These are phyloP conservation scores for Caenorhabditis sp. DNA, from an alignment of 2,888 invertebrate genomes.

Conservation along the genomic window DNA sequence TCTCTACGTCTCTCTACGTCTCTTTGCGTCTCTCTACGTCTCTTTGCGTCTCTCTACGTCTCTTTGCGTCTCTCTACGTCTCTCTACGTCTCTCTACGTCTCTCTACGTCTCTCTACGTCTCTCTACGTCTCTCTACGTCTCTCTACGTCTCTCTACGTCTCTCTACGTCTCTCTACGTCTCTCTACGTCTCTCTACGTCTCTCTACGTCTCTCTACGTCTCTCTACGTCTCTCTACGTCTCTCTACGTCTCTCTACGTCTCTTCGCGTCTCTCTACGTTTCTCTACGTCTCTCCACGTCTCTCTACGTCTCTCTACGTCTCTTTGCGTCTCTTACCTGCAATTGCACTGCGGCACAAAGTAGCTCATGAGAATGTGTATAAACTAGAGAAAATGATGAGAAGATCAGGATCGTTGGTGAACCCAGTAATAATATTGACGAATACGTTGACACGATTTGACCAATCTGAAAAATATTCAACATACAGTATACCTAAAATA, in stretches of 20 bases:
- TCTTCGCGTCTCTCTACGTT: constrained; percentile 3
- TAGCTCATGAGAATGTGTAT: constrained; percentile 48
- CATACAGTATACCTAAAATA: neutral
- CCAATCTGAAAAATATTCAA: constrained; percentile 37
- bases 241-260: neutral
- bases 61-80: neutral
- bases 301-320: neutral
- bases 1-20: neutral
- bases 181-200: too few species aligned
- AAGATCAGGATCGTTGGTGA: constrained; percentile 41
- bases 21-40: constrained; percentile 19
- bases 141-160: neutral
- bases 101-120: neutral
- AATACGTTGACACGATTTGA: constrained; percentile 29
- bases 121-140: neutral
- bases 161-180: too few species aligned
- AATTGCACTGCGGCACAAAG: constrained; percentile 47
- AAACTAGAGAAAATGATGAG: constrained; percentile 34
- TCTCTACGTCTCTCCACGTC: neutral
- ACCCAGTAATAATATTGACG: constrained; percentile 38
- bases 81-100: constrained; percentile 2
- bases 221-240: neutral
- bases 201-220: neutral
- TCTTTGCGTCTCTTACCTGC: constrained; percentile 3
- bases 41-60: neutral